Percentiles rank a stretch among this genome's conserved stretches.
phyloP scores from a whole-genome alignment of 1,140 invertebrate species.

The Galendromus occidentalis region DNA sequence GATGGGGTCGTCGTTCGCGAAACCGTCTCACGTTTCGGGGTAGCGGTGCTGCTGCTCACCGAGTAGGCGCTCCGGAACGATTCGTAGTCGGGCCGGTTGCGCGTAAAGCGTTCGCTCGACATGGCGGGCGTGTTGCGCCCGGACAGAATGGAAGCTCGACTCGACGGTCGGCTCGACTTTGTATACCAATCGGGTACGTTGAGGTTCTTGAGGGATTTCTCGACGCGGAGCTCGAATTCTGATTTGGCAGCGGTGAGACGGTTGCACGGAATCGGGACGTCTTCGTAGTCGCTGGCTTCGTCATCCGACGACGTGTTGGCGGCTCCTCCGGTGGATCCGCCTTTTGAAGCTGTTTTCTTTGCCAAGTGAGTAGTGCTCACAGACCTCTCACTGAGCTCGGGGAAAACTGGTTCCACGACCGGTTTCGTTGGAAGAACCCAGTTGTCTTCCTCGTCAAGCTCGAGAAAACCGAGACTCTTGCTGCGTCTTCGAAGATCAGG shows the following conservation, averaged over 20 bases:
- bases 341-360: neutral
- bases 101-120: neutral
- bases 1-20: neutral
- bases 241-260: conserved; percentile 21
- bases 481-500: conserved; percentile 2
- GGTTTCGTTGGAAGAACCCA: neutral
- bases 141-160: neutral
- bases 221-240: conserved; percentile 75
- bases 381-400: conserved; percentile 2
- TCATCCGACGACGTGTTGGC: neutral
- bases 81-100: neutral
- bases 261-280: conserved; percentile 7
- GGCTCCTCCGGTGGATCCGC: neutral
- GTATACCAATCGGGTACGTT: conserved; percentile 89
- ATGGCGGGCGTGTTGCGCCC: conserved; percentile 5
- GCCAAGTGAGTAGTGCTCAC: neutral
- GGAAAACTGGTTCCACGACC: conserved; percentile 1
- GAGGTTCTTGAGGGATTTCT: conserved; percentile 69
- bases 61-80: conserved; percentile 8
- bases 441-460: conserved; percentile 8
- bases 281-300: neutral
- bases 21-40: neutral
- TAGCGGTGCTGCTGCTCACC: neutral
- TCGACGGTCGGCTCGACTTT: conserved; percentile 34
- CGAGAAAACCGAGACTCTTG: conserved; percentile 8